Evolutionary conservation across 2,888 invertebrate genomes (phyloP), one percentile per base, ranked within the genome.

Genomic region (Dermolepida albohirtum): DNA sequence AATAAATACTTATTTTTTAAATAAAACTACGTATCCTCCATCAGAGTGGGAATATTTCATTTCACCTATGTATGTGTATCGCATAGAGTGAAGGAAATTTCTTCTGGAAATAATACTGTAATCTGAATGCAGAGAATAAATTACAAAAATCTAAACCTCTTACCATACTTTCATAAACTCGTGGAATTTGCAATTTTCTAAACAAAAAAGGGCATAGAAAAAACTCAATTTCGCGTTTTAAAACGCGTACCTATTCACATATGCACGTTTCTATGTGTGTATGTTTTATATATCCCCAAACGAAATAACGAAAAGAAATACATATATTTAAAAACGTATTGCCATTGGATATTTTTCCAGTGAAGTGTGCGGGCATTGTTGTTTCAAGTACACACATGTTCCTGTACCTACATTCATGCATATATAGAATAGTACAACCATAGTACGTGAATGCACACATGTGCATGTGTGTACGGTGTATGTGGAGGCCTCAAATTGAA

Each of bases 311-410:
- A 29, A 59, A 44, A 59, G 27, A 59, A 27, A 34, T 47, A 47
- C 47, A 43, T 54, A 64, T 64, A 64, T 50, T 64, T 52, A 64
- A 64, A 64, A 64, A 29, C 41, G 54, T 41, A 54, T 47, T 62
- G 47, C 59, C 47, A 62, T 62, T 62, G 59, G 59, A 62, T 62
- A 62, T 47, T 62, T 62, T 62, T 47, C 59, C 59, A 34, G 27
- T 62, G 59, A 62, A 47, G 59, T 47, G 44, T 59, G 59, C 47
- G 16, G 47, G 59, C 47, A 47, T 59, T 59, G 63, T 55, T 64
- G 64, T 64, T 68, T 68, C 64, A 64, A 68, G 63, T 68, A 68
- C 54, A 55, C 55, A 64, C 39, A 55, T 55, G 39, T 34, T n/a
- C 14, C 29, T 16, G 34, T 34, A 5, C 11, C 22, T 49, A 49